phyloP scores from a whole-genome alignment of 2,797 vertebrate genomes.

The Manis pentadactyla region DNA sequence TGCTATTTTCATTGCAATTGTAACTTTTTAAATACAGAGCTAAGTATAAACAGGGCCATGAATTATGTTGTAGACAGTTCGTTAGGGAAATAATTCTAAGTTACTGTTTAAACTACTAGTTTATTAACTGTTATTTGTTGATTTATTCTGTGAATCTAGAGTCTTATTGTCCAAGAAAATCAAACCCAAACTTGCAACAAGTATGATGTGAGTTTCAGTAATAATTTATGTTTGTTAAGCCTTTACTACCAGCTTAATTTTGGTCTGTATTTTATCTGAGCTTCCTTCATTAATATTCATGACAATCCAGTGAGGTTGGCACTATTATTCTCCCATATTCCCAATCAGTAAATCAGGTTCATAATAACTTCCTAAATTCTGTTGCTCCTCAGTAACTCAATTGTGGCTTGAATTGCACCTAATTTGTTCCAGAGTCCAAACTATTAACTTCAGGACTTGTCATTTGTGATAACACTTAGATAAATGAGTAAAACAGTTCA shows the following conservation, averaged over 20 bases:
- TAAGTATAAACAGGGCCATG: not conserved
- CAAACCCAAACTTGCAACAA: not conserved
- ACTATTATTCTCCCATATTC: not conserved
- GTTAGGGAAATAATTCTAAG: not conserved
- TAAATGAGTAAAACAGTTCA: not conserved
- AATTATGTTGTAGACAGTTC: not conserved
- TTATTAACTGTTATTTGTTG: constrained; percentile 58
- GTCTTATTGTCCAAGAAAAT: constrained; percentile 44
- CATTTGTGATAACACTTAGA: constrained; percentile 12
- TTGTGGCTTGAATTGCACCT: not conserved
- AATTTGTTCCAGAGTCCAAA: not conserved
- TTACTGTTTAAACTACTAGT: not conserved
- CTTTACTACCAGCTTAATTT: not conserved
- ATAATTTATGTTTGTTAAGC: not conserved
- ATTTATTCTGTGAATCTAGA: constrained; percentile 58
- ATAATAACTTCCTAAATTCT: not conserved
- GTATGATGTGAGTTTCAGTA: not conserved
- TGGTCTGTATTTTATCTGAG: not conserved
- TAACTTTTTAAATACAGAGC: not conserved
- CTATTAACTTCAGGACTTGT: not conserved
- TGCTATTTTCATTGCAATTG: not conserved
- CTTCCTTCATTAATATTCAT: not conserved
- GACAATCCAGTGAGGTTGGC: not conserved
- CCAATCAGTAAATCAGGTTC: not conserved
- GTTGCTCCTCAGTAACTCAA: not conserved